Percentiles rank a stretch among this genome's conserved stretches.
Conservation (phyloP, 2,888 invertebrate genomes). For the Opisthograptis luteolata region DNA sequence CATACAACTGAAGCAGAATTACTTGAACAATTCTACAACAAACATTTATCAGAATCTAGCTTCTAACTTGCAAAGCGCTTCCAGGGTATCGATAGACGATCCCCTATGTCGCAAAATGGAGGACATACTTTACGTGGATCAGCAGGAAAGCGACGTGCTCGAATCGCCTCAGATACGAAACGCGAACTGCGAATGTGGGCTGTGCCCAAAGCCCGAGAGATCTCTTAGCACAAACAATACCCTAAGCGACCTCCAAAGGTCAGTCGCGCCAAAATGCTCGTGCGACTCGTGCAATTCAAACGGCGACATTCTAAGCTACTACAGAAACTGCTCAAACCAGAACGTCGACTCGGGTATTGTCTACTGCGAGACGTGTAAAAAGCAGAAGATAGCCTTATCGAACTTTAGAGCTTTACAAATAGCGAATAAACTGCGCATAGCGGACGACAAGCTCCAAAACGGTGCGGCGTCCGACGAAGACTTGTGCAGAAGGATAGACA, state of each 20-base stretch:
- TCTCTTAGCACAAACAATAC: constrained; percentile 64
- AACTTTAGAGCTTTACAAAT: constrained; percentile 80
- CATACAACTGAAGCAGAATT: constrained; percentile 79
- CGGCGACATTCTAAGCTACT: constrained; percentile 74
- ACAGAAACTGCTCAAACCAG: constrained; percentile 71
- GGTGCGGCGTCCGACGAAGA: constrained; percentile 73
- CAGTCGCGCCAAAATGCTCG: constrained; percentile 69
- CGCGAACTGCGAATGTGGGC: constrained; percentile 73
- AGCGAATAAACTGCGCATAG: constrained; percentile 70
- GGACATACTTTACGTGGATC: constrained; percentile 76
- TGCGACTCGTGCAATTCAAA: constrained; percentile 77
- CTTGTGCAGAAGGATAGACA: constrained; percentile 72
- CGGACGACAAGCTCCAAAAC: constrained; percentile 68
- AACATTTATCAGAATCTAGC: constrained; percentile 74
- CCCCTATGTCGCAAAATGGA: constrained; percentile 69
- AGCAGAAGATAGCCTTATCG: constrained; percentile 78
- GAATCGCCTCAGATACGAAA: constrained; percentile 61
- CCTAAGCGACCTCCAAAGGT: constrained; percentile 74
- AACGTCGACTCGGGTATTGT: constrained; percentile 75
- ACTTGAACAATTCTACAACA: constrained; percentile 71
- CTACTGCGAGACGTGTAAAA: constrained; percentile 74
- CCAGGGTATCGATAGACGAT: constrained; percentile 71
- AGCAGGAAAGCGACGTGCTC: constrained; percentile 66
- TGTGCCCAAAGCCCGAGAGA: constrained; percentile 71
- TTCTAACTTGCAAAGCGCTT: constrained; percentile 67